Evolutionary conservation across 2,113 vertebrate genomes (phyloP).

Genomic region (Guaruba guarouba): DNA sequence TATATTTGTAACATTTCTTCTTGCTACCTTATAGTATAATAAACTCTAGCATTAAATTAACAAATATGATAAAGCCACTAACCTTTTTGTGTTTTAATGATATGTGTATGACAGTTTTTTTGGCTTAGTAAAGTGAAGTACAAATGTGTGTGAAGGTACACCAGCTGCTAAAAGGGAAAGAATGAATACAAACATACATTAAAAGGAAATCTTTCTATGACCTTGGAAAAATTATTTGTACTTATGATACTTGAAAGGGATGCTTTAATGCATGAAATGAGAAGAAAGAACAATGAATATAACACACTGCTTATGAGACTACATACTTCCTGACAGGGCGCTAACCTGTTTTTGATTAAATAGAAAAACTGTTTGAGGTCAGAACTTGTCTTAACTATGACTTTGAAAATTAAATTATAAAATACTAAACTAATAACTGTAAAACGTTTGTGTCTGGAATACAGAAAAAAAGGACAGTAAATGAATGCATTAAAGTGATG

Average conservation of each 20-base stretch:
- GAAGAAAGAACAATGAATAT: neutral
- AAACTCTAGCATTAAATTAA: conserved; percentile 21
- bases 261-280: neutral
- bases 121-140: conserved; percentile 35
- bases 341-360: neutral
- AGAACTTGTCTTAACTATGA: neutral
- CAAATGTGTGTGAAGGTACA: neutral
- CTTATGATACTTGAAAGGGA: neutral
- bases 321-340: neutral
- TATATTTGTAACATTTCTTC: neutral
- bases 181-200: neutral
- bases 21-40: neutral
- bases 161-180: neutral
- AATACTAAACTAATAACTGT: neutral
- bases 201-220: conserved; percentile 5
- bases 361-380: neutral
- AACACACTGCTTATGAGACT: neutral
- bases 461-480: neutral
- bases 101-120: conserved; percentile 8
- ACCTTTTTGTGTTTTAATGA: conserved; percentile 6
- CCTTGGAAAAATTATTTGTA: neutral
- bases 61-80: conserved; percentile 12
- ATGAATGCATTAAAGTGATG: neutral
- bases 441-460: neutral
- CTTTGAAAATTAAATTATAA: neutral